These are phyloP conservation scores for Dendroctonus valens DNA, from an alignment of 1,140 invertebrate genomes.

Conservation along the genomic window DNA sequence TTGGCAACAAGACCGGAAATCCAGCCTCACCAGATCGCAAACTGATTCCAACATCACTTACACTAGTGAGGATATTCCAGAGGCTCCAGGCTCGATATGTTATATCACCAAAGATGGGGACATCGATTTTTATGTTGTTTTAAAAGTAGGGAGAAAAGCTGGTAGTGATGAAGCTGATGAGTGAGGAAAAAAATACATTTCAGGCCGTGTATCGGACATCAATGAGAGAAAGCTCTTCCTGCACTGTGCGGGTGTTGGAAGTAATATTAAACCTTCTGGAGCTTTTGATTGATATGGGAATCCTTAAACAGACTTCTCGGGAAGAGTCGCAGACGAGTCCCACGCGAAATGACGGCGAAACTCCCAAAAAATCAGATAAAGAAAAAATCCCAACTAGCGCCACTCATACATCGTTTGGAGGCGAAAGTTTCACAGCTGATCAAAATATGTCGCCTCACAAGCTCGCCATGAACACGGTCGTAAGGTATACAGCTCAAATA, in stretches of 20 bases:
- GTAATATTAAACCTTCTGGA: constrained; percentile 87
- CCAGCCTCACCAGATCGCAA: constrained; percentile 78
- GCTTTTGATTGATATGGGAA: constrained; percentile 83
- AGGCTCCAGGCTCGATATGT: constrained; percentile 84
- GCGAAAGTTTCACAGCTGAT: constrained; percentile 46
- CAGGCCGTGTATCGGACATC: constrained; percentile 85
- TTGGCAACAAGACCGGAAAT: constrained; percentile 63
- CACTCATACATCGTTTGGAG: constrained; percentile 34
- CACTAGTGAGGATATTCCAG: constrained; percentile 70
- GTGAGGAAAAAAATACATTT: constrained; percentile 12
- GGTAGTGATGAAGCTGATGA: neutral
- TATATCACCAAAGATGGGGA: constrained; percentile 96
- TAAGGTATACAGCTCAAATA: too few relatives aligned
- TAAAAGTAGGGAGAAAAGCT: constrained; percentile 68
- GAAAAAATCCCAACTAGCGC: constrained; percentile 38
- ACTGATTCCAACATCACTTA: constrained; percentile 95
- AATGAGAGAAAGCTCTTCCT: constrained; percentile 70
- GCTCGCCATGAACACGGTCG: constrained; percentile 48
- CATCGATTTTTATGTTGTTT: constrained; percentile 85
- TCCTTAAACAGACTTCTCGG: constrained; percentile 62
- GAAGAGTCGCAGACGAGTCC: constrained; percentile 50
- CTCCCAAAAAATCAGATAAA: constrained; percentile 36
- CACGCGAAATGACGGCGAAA: constrained; percentile 42
- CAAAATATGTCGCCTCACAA: constrained; percentile 44
- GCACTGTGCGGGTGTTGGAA: constrained; percentile 84